Conservation (phyloP, 2,888 invertebrate species). For the Julus scanicus region DNA sequence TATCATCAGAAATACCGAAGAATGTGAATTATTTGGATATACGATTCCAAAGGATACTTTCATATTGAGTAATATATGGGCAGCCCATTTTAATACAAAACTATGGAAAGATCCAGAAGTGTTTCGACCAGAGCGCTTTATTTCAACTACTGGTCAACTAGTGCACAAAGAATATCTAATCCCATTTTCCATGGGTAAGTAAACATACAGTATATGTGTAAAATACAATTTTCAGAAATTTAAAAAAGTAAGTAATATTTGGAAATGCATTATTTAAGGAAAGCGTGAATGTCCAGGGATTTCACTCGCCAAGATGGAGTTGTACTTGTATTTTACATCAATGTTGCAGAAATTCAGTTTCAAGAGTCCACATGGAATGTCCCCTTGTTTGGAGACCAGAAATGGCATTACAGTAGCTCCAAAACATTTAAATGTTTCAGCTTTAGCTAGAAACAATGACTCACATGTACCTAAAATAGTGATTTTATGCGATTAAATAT, state of each 20-base stretch:
- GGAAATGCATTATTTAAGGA: neutral
- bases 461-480: no score
- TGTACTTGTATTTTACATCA: neutral
- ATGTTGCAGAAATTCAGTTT: neutral
- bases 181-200: constrained; percentile 30
- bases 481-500: no score
- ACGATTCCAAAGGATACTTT: constrained; percentile 35
- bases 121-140: constrained; percentile 37
- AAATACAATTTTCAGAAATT: neutral
- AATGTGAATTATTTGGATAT: constrained; percentile 16
- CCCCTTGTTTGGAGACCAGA: neutral
- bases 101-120: constrained; percentile 26
- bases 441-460: no score
- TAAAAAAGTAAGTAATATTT: neutral
- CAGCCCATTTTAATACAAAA: neutral
- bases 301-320: constrained; percentile 9
- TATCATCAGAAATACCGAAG: neutral
- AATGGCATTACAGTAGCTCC: neutral
- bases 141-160: neutral
- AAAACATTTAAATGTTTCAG: neutral
- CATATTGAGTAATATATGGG: constrained; percentile 12
- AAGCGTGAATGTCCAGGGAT: neutral
- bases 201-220: neutral
- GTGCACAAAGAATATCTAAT: constrained; percentile 39
- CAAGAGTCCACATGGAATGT: neutral